These are phyloP conservation scores for Nomada lathburiana DNA, from an alignment of 2,888 invertebrate genomes.

Conservation along the genomic window DNA sequence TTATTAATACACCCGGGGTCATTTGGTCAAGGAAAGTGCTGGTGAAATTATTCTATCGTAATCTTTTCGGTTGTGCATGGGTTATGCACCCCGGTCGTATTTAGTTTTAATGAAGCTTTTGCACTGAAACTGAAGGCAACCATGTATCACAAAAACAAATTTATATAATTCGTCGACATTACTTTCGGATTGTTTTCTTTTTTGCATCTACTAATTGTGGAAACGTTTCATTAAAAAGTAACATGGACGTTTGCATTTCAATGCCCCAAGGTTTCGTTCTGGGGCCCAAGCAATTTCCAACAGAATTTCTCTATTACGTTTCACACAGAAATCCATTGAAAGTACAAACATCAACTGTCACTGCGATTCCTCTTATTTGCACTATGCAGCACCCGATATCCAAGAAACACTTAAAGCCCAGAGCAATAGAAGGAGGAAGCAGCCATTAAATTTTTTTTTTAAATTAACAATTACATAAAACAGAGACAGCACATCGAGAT, in stretches of 20 bases:
- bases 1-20: too few relatives aligned
- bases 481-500: constrained; percentile 10
- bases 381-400: background rate
- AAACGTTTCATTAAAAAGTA: background rate
- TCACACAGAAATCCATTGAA: background rate
- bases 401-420: constrained; percentile 1
- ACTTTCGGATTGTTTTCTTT: too few relatives aligned
- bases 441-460: constrained; percentile 33
- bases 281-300: background rate
- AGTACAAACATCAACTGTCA: background rate
- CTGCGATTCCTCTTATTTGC: background rate
- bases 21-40: too few relatives aligned
- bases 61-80: too few relatives aligned
- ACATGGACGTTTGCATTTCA: constrained; percentile 17
- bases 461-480: constrained; percentile 25
- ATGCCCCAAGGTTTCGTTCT: background rate
- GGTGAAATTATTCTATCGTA: too few relatives aligned
- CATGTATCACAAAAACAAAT: too few relatives aligned
- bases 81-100: too few relatives aligned
- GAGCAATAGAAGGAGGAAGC: constrained; percentile 28
- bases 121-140: too few relatives aligned
- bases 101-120: too few relatives aligned
- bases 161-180: too few relatives aligned
- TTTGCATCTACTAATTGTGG: too few relatives aligned
- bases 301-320: background rate